Percentiles rank a stretch among this genome's conserved stretches.
Evolutionary conservation across 1,140 invertebrate genomes (phyloP).

Genomic region (Hylaeus anthracinus): DNA sequence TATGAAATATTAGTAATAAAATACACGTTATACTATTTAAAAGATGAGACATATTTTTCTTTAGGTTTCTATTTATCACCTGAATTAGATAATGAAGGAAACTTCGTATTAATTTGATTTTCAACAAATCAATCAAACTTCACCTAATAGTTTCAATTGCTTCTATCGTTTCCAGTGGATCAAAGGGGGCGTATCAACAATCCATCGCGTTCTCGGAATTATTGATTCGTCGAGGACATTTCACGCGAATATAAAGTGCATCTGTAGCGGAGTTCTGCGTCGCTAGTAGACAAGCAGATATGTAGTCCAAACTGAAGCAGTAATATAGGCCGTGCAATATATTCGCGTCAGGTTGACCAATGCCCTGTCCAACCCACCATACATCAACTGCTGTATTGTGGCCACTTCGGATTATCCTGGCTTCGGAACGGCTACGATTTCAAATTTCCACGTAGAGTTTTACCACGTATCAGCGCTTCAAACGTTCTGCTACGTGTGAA

Average conservation of each 20-base stretch:
- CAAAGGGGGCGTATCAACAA: neutral
- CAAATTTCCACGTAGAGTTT: conserved; percentile 52
- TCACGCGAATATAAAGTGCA: conserved; percentile 12
- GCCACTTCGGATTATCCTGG: conserved; percentile 68
- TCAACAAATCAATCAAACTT: too few relatives aligned
- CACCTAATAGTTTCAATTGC: too few relatives aligned
- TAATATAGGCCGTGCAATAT: conserved; percentile 67
- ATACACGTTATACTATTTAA: too few relatives aligned
- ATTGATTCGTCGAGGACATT: conserved; percentile 36
- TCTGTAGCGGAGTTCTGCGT: neutral
- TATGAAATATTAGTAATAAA: too few relatives aligned
- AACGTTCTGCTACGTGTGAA: neutral
- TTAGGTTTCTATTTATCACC: too few relatives aligned
- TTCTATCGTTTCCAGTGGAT: too few relatives aligned
- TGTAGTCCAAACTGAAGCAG: conserved; percentile 61
- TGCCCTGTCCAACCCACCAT: conserved; percentile 65
- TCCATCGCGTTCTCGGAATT: conserved; percentile 8
- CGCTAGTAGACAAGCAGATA: conserved; percentile 41
- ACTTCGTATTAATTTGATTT: too few relatives aligned
- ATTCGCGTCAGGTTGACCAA: conserved; percentile 67
- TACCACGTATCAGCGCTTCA: conserved; percentile 26
- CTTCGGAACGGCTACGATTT: conserved; percentile 49
- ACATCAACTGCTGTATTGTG: conserved; percentile 66
- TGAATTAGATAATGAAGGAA: too few relatives aligned
- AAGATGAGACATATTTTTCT: too few relatives aligned